Base-by-base conservation (phyloP, 2,113 vertebrate genomes). In the Bos indicus region DNA sequence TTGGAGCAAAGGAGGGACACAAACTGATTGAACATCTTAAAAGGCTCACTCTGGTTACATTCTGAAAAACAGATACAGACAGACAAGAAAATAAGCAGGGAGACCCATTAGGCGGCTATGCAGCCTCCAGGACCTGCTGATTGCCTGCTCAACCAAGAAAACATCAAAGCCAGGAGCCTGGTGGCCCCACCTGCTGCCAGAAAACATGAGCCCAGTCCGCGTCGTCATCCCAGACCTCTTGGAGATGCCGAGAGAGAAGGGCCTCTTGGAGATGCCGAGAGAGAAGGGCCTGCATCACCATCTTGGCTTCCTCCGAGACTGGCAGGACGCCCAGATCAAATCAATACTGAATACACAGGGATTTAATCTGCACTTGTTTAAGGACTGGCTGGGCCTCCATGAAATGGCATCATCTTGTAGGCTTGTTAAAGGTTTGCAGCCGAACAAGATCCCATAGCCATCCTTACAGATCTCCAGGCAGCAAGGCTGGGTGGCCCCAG, bases 301-400 rank as follows among this genome's bases (percentile, higher is more conserved):
- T 95, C 97, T 30, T 36, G 84, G 62, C 95, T 78, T 97, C 82
- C 97, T 96, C 93, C 56, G 25, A 7, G 1, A 0, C 97, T 98
- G 98, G 98, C 98, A 96, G 67, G 25, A 59, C 0, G 97, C 98
- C 97, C 36, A 1, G 86, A 94, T 88, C 91, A 95, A 96, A 98
- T 96, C 97, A 74, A 97, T 96, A 91, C 94, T 90, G 88, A 97
- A 87, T 78, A 80, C 87, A 84, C 54, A 83, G 84, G 97, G 84
- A 97, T 95, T 89, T 92, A 84, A 94, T 98, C 96, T 92, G 74
- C 87, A 86, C 94, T 95, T 90, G 92, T 82, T 60, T 82, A 92
- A 92, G 91, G 87, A 78, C 62, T 26, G 71, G 88, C 96, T 74
- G 51, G 88, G 82, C 93, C 88, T 87, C 95, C 48, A 14, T 71